Conservation (phyloP, 2,113 vertebrate genomes). For the Egretta garzetta region DNA sequence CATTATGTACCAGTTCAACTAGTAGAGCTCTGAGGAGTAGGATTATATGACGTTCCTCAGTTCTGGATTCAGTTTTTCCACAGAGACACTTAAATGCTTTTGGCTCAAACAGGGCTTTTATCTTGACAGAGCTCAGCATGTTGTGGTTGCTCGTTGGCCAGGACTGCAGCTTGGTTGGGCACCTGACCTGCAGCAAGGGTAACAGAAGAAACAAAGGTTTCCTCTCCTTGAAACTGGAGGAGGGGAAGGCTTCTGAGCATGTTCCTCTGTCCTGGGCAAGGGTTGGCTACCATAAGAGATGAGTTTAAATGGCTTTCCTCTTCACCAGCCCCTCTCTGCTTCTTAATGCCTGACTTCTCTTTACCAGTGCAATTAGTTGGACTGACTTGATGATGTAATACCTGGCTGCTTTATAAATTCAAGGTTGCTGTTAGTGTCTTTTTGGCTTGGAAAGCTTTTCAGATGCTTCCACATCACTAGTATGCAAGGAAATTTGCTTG, state of each 20-base stretch:
- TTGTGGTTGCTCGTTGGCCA: slow-evolving; percentile 33
- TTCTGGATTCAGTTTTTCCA: slow-evolving; percentile 30
- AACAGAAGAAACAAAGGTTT: background rate
- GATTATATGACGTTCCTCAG: background rate
- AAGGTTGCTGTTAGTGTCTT: background rate
- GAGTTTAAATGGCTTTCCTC: background rate
- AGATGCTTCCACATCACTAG: background rate
- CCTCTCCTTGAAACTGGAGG: background rate
- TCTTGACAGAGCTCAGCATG: slow-evolving; percentile 19
- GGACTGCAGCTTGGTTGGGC: background rate
- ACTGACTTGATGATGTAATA: background rate
- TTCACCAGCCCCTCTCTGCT: background rate
- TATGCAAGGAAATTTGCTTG: background rate
- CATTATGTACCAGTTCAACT: slow-evolving; percentile 47
- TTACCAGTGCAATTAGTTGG: background rate
- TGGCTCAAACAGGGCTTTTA: background rate
- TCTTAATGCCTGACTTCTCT: background rate
- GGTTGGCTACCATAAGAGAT: background rate
- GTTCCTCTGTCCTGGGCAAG: background rate
- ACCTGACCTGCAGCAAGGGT: slow-evolving; percentile 22
- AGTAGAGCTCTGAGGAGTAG: background rate
- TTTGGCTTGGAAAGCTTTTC: background rate
- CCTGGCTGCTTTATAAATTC: background rate
- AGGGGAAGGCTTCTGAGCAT: background rate
- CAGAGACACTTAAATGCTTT: background rate